Base-by-base conservation (phyloP, 2,797 vertebrate species). In the Liasis olivaceus region DNA sequence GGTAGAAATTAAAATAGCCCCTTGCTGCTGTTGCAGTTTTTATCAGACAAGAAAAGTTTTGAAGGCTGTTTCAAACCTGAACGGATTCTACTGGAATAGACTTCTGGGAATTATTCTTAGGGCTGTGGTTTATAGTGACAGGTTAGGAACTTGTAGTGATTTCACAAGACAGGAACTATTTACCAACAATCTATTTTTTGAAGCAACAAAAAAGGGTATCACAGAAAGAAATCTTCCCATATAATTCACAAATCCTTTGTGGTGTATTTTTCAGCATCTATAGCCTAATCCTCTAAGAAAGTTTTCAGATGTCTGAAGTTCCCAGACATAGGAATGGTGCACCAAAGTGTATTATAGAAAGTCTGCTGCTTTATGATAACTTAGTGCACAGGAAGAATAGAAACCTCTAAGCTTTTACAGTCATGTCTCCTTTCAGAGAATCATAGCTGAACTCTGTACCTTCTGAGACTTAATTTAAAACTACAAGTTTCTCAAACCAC, bases 341-440 rank as follows among this genome's bases (percentile, higher is more conserved):
- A 9, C 2, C 24, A 13, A 36, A 69, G 31, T 24, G 28, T 58
- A 24, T 63, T 36, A 87, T 3, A 91, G 17, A 11, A 90, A 31
- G 2, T 89, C 86, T 94, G 72, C 60, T 15, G 91, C 56, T 1
- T 87, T 89, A 59, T 15, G 84, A 66, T 62, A 88, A 95, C 62
- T 8, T 2, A 0, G 69, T 93, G 93, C 72, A 15, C 6, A 24
- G 89, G 93, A 89, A 92, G 92, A 94, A 93, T 1, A 93, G 7
- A 92, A 94, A 92, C 15, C 58, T 85, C 77, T n/a, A 17, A 63
- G 42, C 26, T 62, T 28, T n/a, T 84, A 58, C 42, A 47, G 26
- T 90, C 51, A 26, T 84, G 28, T 11, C 13, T 90, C 72, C 51
- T 9, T 90, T 90, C 77, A 85, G 5, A 31, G 89, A 85, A 31